These are phyloP conservation scores for Drosophila heteroneura DNA, from an alignment of 2,888 invertebrate genomes.

Conservation along the genomic window DNA sequence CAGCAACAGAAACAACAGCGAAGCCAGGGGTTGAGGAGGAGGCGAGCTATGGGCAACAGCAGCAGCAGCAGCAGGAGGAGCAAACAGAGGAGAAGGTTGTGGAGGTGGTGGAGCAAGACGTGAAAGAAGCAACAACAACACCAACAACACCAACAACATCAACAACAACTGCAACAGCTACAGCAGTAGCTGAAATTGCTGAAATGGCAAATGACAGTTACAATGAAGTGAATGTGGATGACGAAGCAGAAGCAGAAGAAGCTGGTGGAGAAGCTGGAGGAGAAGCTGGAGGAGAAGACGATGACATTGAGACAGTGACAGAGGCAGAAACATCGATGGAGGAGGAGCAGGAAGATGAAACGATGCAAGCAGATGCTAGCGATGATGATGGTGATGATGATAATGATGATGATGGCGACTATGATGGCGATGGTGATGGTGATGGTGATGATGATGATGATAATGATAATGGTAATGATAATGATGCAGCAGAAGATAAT, in stretches of 20 bases:
- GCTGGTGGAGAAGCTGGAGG: not conserved
- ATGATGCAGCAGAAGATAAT: slow-evolving; percentile 32
- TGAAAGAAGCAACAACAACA: slow-evolving; percentile 9
- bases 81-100: slow-evolving; percentile 1
- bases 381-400: slow-evolving; percentile 22
- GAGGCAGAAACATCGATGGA: slow-evolving; percentile 7
- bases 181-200: slow-evolving; percentile 30
- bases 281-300: not conserved
- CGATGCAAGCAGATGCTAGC: slow-evolving; percentile 10
- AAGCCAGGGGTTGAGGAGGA: slow-evolving; percentile 15
- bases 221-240: slow-evolving; percentile 68
- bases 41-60: slow-evolving; percentile 13
- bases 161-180: slow-evolving; percentile 20
- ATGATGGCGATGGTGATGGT: slow-evolving; percentile 11
- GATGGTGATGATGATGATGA: slow-evolving; percentile 11
- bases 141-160: not conserved
- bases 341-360: slow-evolving; percentile 32
- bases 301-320: slow-evolving; percentile 7
- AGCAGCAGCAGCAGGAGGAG: not conserved
- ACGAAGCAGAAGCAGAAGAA: slow-evolving; percentile 47
- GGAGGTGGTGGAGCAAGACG: slow-evolving; percentile 9
- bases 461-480: slow-evolving; percentile 24
- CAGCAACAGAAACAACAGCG: slow-evolving; percentile 21
- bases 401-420: slow-evolving; percentile 5
- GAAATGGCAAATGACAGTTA: slow-evolving; percentile 62